Percentiles rank a stretch among this genome's conserved stretches.
These are phyloP conservation scores for Troilus luridus DNA, from an alignment of 2,888 invertebrate genomes.

Conservation along the genomic window DNA sequence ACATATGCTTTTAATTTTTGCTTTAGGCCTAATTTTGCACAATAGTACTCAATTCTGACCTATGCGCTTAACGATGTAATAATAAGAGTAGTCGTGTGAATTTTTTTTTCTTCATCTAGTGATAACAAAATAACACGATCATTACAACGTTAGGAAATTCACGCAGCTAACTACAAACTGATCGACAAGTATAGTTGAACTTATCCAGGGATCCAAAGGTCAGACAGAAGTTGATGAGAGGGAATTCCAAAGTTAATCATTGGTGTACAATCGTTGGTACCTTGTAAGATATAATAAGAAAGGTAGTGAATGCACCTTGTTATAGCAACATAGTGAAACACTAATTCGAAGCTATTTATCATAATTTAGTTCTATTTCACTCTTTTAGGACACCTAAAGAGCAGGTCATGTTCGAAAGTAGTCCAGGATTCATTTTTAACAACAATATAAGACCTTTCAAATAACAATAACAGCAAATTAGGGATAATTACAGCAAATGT, in stretches of 20 bases:
- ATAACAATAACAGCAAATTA: background rate
- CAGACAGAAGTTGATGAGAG: slow-evolving; percentile 40
- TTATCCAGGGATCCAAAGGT: background rate
- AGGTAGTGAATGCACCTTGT: background rate
- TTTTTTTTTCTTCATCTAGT: no score
- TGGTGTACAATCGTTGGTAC: background rate
- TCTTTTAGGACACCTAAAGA: background rate
- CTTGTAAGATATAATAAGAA: background rate
- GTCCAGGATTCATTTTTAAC: background rate
- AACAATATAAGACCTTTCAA: background rate
- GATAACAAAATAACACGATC: background rate
- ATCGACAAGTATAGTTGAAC: background rate
- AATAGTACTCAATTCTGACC: no score
- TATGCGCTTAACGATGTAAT: no score
- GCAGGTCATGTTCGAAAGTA: background rate
- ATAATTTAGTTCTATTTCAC: background rate
- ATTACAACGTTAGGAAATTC: background rate
- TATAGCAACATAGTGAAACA: background rate
- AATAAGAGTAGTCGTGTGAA: no score
- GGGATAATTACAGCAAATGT: background rate
- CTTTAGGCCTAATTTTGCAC: no score
- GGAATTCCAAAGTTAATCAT: slow-evolving; percentile 34
- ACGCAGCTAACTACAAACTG: background rate
- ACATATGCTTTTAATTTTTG: no score
- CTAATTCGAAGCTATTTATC: background rate